Evolutionary conservation across 2,888 invertebrate genomes (phyloP).

Genomic region (Pemphredon lugubris): DNA sequence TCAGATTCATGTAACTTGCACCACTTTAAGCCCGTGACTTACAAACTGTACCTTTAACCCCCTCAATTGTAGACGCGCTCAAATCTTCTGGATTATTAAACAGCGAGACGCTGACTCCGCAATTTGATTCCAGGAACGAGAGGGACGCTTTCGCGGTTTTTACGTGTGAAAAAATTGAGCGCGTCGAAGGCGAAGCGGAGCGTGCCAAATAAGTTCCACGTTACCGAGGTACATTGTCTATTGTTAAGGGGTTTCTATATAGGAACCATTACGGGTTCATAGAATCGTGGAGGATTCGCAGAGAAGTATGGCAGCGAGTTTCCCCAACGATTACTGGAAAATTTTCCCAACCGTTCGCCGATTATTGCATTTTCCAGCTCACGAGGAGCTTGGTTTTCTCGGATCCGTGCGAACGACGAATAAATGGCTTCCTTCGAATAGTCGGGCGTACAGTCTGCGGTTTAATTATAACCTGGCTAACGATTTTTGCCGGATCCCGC

Average conservation of each 20-base stretch:
- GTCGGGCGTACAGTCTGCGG: conserved; percentile 1
- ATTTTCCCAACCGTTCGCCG: conserved; percentile 55
- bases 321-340: conserved; percentile 37
- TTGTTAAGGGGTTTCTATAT: conserved; percentile 49
- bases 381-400: not conserved
- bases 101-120: too few species aligned
- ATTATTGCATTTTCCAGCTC: conserved; percentile 44
- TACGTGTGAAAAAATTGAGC: too few species aligned
- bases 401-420: not conserved
- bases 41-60: too few species aligned
- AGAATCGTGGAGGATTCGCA: conserved; percentile 47
- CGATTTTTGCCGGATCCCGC: conserved; percentile 22
- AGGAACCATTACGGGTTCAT: conserved; percentile 20
- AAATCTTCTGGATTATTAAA: too few species aligned
- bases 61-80: too few species aligned
- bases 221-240: conserved; percentile 44
- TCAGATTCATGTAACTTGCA: too few species aligned
- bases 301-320: conserved; percentile 32
- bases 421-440: not conserved
- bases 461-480: conserved; percentile 31
- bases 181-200: not conserved
- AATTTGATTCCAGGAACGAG: too few species aligned
- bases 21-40: too few species aligned
- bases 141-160: too few species aligned
- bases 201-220: conserved; percentile 40